Percentiles rank a stretch among this genome's conserved stretches.
Conservation (phyloP, 2,113 vertebrate species). For the Silurus asotus region DNA sequence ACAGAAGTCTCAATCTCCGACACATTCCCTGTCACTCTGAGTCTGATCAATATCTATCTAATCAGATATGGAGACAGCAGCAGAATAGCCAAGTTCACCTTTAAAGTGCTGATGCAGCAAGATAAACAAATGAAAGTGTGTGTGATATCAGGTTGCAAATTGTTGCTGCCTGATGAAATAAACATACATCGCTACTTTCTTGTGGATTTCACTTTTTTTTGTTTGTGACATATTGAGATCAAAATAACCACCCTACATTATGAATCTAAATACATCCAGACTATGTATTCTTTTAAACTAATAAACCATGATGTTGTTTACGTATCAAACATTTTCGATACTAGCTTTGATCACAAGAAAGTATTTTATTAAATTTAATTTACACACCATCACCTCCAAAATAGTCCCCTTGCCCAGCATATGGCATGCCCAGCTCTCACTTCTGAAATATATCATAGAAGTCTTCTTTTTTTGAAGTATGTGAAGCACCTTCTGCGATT, state of each 20-base stretch:
- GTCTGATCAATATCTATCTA: slow-evolving; percentile 11
- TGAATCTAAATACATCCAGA: not conserved
- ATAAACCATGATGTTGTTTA: not conserved
- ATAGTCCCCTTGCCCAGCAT: too few relatives aligned
- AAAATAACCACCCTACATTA: not conserved
- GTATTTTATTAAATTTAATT: too few relatives aligned
- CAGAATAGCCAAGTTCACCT: slow-evolving; percentile 13
- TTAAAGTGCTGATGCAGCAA: slow-evolving; percentile 6
- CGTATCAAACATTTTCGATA: too few relatives aligned
- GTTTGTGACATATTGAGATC: not conserved
- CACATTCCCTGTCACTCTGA: not conserved
- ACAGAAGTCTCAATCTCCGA: not conserved
- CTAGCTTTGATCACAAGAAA: too few relatives aligned
- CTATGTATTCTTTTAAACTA: not conserved
- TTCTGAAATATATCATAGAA: too few relatives aligned
- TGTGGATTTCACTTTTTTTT: not conserved
- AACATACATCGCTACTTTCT: not conserved
- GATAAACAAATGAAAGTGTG: not conserved
- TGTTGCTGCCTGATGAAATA: not conserved
- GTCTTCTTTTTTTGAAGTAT: too few relatives aligned
- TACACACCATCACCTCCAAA: too few relatives aligned
- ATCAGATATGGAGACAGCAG: slow-evolving; percentile 20
- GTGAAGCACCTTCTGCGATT: too few relatives aligned
- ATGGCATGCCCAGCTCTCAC: too few relatives aligned
- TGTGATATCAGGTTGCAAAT: not conserved